A percentile compares a stretch with the other conserved stretches of the same genome.
These are phyloP conservation scores for Tylochromis polylepis DNA, from an alignment of 2,113 vertebrate species.

Conservation along the genomic window DNA sequence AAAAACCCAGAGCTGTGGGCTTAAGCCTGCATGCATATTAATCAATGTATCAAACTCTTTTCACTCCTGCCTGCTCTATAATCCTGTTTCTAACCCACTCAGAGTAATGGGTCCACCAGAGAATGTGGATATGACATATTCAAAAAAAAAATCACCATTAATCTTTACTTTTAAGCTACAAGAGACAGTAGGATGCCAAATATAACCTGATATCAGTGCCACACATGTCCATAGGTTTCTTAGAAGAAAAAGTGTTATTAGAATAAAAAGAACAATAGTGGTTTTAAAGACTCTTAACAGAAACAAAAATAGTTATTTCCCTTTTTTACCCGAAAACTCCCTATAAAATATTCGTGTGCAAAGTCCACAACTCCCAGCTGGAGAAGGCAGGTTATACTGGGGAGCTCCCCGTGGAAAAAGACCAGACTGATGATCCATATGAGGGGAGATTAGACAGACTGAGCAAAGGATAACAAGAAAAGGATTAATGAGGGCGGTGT, in stretches of 20 bases:
- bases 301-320: neutral
- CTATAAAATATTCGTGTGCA: neutral
- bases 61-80: conserved; percentile 20
- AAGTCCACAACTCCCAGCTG: neutral
- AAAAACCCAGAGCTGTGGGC: conserved; percentile 7
- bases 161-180: conserved; percentile 22
- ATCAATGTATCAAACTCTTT: conserved; percentile 50
- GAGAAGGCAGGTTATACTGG: neutral
- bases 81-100: conserved; percentile 48
- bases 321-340: neutral
- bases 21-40: conserved; percentile 54
- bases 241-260: neutral
- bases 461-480: conserved; percentile 3
- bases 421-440: neutral
- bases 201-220: neutral
- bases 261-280: neutral
- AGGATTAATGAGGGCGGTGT: conserved; percentile 1
- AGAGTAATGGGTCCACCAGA: conserved; percentile 26
- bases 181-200: neutral
- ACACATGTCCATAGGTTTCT: neutral
- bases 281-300: neutral
- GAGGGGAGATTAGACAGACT: neutral
- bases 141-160: conserved; percentile 49
- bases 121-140: conserved; percentile 20
- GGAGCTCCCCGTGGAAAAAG: neutral